Percentiles rank a stretch among this genome's conserved stretches.
These are phyloP conservation scores for Enoplosus armatus DNA, from an alignment of 2,797 vertebrate genomes.

Conservation along the genomic window DNA sequence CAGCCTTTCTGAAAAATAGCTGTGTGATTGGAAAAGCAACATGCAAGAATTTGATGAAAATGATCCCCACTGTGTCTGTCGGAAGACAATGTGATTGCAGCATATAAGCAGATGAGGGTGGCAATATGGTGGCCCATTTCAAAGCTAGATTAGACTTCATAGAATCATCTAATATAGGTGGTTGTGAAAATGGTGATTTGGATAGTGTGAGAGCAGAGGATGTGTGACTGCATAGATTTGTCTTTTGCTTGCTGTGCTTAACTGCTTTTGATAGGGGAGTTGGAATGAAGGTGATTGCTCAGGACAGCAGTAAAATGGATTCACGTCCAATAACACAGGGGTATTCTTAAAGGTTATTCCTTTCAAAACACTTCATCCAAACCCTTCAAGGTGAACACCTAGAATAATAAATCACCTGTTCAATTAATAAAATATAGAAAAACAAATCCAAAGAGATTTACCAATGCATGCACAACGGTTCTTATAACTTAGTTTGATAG, in stretches of 20 bases:
- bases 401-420: conserved; percentile 10
- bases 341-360: conserved; percentile 19
- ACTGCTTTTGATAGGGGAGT: conserved; percentile 30
- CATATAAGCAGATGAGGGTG: conserved; percentile 18
- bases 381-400: conserved; percentile 21
- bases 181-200: conserved; percentile 12
- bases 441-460: conserved; percentile 45
- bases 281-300: conserved; percentile 32
- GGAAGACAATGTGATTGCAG: conserved; percentile 21
- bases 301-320: conserved; percentile 26
- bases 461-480: conserved; percentile 57
- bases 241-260: conserved; percentile 14
- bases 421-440: conserved; percentile 30
- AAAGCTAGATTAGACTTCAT: conserved; percentile 30
- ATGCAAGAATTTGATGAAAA: conserved; percentile 21
- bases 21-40: conserved; percentile 36
- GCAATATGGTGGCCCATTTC: conserved; percentile 33
- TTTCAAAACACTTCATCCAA: conserved; percentile 33
- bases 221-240: conserved; percentile 39
- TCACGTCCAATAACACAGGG: conserved; percentile 26
- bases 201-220: conserved; percentile 8
- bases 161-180: conserved; percentile 16
- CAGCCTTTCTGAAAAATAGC: conserved; percentile 29
- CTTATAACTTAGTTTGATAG: conserved; percentile 13
- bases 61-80: neutral